Evolutionary conservation across 2,888 invertebrate genomes (phyloP).

Genomic region (Acanthopleura granulata): DNA sequence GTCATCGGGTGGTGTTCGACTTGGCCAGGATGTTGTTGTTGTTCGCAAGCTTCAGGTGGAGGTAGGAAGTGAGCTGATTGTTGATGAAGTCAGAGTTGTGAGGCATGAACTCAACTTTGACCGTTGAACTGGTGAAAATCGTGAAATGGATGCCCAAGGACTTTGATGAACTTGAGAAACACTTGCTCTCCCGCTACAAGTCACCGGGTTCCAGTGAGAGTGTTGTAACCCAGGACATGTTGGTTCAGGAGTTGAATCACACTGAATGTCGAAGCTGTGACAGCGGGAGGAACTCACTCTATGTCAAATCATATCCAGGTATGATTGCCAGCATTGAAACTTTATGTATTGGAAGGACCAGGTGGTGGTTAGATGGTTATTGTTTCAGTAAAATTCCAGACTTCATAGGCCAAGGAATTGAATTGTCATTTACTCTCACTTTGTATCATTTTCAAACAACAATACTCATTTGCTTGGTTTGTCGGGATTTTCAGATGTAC

Average conservation of each 20-base stretch:
- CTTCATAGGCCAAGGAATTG: too few species aligned
- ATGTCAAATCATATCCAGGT: slow-evolving; percentile 62
- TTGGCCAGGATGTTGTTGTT: slow-evolving; percentile 56
- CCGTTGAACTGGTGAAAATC: slow-evolving; percentile 61
- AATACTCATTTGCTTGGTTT: too few species aligned
- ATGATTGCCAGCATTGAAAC: slow-evolving; percentile 12
- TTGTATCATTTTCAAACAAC: too few species aligned
- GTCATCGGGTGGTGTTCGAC: slow-evolving; percentile 64
- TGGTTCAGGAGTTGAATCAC: slow-evolving; percentile 56
- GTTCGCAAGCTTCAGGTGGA: slow-evolving; percentile 61
- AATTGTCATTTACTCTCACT: too few species aligned
- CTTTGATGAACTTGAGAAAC: slow-evolving; percentile 27
- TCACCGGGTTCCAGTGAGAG: slow-evolving; percentile 46
- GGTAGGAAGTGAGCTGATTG: slow-evolving; percentile 49
- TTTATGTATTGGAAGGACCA: too few species aligned
- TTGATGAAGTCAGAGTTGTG: slow-evolving; percentile 51
- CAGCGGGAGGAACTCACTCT: slow-evolving; percentile 63
- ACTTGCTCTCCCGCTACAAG: slow-evolving; percentile 49
- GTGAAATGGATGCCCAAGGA: slow-evolving; percentile 46
- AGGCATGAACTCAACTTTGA: slow-evolving; percentile 58
- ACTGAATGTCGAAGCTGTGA: slow-evolving; percentile 65
- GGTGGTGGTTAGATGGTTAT: too few species aligned
- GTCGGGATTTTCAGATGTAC: too few species aligned
- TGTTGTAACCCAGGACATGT: slow-evolving; percentile 56
- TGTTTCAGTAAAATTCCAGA: too few species aligned